Evolutionary conservation across 2,888 invertebrate genomes (phyloP), one percentile per base, ranked within the genome.

Genomic region (Lasioglossum leucozonium): DNA sequence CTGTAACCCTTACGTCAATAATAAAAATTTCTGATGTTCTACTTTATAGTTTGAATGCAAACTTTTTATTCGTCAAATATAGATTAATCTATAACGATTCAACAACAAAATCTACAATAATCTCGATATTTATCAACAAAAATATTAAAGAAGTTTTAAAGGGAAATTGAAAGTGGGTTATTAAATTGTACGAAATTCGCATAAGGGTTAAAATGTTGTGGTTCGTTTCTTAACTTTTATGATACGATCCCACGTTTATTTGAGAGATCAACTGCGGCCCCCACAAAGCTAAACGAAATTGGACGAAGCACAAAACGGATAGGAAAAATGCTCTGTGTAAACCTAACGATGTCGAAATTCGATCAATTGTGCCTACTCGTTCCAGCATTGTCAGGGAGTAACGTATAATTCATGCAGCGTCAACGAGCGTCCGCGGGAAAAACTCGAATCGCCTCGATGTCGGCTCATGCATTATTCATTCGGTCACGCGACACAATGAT

Each of bases 321-420:
- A 51, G 22, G 22, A 51, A 22, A 10, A 51, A 22, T 51, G 51
- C 51, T 51, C 10, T 51, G 51, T 22, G 22, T 51, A 51, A 51
- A 22, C 42, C 10, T 13, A 42, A 3, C 22, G 22, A 51, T 11
- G n/a, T 55, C 55, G 51, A 10, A 55, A 55, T n/a, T 55, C n/a
- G 55, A n/a, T 55, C 11, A 55, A 55, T 55, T n/a, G 55, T 55
- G n/a, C 11, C 4, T n/a, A 1, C n/a, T 55, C n/a, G n/a, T 55
- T 51, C 55, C 4, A 10, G 4, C 11, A n/a, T 55, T 55, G 55
- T 55, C 55, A 3, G 55, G 55, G n/a, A 11, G n/a, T 4, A n/a
- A 55, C n/a, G 55, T n/a, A n/a, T n/a, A 55, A 55, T 55, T 55
- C 55, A n/a, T 55, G n/a, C n/a, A n/a, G 55, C n/a, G 55, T n/a